Conservation (phyloP, 2,113 vertebrate genomes). For the Stegostoma tigrinum region DNA sequence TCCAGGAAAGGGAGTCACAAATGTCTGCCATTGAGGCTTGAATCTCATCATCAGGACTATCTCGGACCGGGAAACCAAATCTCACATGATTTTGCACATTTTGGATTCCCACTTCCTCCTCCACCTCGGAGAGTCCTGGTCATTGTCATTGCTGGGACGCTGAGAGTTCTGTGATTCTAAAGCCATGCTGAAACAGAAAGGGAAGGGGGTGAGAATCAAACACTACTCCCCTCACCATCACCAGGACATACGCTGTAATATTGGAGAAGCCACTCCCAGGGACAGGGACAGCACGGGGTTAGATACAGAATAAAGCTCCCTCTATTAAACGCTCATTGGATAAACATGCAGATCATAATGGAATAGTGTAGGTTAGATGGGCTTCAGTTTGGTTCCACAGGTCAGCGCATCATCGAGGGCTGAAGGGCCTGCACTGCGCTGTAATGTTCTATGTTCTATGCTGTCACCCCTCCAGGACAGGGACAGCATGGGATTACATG, state of each 20-base stretch:
- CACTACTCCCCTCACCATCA: neutral
- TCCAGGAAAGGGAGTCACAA: neutral
- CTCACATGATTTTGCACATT: constrained; percentile 10
- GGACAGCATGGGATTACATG: no score
- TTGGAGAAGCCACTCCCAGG: no score
- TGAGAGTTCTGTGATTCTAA: neutral
- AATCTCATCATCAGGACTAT: neutral
- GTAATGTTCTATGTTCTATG: no score
- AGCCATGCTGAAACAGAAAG: neutral
- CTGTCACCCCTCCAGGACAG: no score
- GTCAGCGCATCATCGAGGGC: no score
- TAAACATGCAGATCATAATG: no score
- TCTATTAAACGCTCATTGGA: no score
- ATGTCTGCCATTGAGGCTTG: neutral
- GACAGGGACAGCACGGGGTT: no score
- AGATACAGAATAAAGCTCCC: no score
- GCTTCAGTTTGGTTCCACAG: no score
- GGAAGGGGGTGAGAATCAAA: neutral
- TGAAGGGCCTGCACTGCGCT: no score
- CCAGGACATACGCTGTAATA: neutral
- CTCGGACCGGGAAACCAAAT: rapidly evolving
- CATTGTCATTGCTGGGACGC: neutral
- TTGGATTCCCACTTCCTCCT: neutral
- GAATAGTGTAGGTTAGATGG: no score
- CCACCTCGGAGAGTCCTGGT: neutral